Conservation (phyloP, 2,888 invertebrate genomes). For the Cryptus viduatorius region DNA sequence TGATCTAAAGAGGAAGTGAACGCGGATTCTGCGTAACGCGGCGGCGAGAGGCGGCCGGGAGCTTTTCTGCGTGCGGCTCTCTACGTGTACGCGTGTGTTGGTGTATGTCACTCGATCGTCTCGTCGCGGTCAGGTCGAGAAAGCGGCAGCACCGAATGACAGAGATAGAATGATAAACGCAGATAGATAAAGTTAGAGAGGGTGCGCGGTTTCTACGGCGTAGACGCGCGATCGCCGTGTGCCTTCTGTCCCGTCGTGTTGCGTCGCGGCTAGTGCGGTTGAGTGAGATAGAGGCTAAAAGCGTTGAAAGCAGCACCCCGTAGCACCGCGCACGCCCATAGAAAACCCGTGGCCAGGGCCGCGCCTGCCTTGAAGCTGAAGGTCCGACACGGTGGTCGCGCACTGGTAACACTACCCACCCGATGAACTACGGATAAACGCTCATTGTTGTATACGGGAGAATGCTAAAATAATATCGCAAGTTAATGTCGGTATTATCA, state of each 20-base stretch:
- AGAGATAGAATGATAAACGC: slow-evolving; percentile 28
- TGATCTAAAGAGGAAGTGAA: slow-evolving; percentile 65
- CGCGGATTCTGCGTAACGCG: slow-evolving; percentile 66
- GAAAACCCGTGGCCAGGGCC: slow-evolving; percentile 77
- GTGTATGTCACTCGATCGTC: slow-evolving; percentile 52
- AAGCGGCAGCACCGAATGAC: slow-evolving; percentile 51
- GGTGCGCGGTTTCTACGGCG: slow-evolving; percentile 38
- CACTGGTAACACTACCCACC: slow-evolving; percentile 37
- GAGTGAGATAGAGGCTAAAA: slow-evolving; percentile 50
- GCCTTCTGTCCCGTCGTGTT: slow-evolving; percentile 45
- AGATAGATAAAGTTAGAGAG: slow-evolving; percentile 37
- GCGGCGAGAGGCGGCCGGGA: slow-evolving; percentile 15
- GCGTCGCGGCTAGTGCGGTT: slow-evolving; percentile 38
- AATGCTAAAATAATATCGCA: slow-evolving; percentile 47
- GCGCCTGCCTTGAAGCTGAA: slow-evolving; percentile 75
- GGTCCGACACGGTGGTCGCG: slow-evolving; percentile 61
- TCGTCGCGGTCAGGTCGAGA: slow-evolving; percentile 48
- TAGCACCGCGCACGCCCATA: slow-evolving; percentile 79
- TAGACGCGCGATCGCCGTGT: slow-evolving; percentile 48
- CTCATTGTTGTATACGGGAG: slow-evolving; percentile 23
- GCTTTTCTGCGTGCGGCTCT: slow-evolving; percentile 25
- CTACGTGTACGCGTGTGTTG: slow-evolving; percentile 6
- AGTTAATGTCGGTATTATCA: slow-evolving; percentile 36
- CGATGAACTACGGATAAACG: slow-evolving; percentile 8
- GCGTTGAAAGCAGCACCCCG: slow-evolving; percentile 74